Evolutionary conservation across 1,140 invertebrate genomes (phyloP).

Genomic region (Amphibalanus amphitrite): DNA sequence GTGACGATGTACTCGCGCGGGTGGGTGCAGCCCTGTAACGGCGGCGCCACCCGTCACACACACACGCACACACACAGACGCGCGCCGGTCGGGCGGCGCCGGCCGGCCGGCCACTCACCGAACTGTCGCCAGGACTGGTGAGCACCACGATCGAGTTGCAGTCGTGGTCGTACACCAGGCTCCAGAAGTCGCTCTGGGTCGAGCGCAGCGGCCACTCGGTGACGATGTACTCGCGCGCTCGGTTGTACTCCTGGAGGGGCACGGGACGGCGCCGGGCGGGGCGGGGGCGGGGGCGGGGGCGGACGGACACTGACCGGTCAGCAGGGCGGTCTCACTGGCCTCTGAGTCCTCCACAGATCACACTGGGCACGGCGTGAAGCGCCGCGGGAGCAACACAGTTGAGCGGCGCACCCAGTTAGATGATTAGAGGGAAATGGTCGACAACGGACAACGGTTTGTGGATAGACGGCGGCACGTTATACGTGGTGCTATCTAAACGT

Average conservation of each 20-base stretch:
- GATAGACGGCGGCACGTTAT: no score
- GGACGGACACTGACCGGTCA: no score
- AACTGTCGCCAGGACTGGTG: slow-evolving; percentile 44
- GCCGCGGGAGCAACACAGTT: no score
- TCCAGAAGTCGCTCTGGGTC: slow-evolving; percentile 91
- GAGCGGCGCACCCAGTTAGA: no score
- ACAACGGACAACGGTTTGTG: no score
- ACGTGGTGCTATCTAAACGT: no score
- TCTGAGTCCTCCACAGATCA: no score
- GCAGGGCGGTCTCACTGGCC: no score
- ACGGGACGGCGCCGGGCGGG: not conserved
- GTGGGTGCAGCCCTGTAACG: slow-evolving; percentile 79
- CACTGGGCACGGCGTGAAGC: no score
- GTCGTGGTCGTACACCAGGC: slow-evolving; percentile 91
- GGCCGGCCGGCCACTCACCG: slow-evolving; percentile 23
- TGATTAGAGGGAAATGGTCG: no score
- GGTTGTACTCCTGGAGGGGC: slow-evolving; percentile 66
- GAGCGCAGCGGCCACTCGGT: slow-evolving; percentile 91
- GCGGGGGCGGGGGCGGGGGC: no score
- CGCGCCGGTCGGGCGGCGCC: no score
- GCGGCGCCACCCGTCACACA: slow-evolving; percentile 21
- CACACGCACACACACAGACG: slow-evolving; percentile 16
- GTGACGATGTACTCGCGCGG: slow-evolving; percentile 92
- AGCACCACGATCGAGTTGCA: slow-evolving; percentile 89
- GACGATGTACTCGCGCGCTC: slow-evolving; percentile 90